A percentile compares a stretch with the other conserved stretches of the same genome.
Conservation (phyloP, 2,113 vertebrate genomes). For the Cairina moschata region DNA sequence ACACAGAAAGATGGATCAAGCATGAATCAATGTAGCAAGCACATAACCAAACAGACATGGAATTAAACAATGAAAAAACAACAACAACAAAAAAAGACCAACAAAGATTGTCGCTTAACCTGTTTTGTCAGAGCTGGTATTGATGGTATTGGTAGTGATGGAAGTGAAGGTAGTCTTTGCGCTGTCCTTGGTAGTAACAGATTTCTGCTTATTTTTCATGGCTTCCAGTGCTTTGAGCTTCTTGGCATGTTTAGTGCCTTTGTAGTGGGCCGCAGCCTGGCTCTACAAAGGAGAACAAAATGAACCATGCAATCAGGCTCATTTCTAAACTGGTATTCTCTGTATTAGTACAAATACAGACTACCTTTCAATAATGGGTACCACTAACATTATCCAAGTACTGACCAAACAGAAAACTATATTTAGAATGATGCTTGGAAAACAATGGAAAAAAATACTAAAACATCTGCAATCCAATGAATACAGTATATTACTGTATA, state of each 20-base stretch:
- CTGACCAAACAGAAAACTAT: slow-evolving; percentile 25
- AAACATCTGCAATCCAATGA: not conserved
- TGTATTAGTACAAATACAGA: slow-evolving; percentile 85
- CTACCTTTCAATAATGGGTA: slow-evolving; percentile 83
- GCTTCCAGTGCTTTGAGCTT: slow-evolving; percentile 97
- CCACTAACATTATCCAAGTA: slow-evolving; percentile 60
- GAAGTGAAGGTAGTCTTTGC: slow-evolving; percentile 87
- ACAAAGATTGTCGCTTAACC: slow-evolving; percentile 84
- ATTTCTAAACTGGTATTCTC: slow-evolving; percentile 82
- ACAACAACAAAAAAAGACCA: slow-evolving; percentile 37
- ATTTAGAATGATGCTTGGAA: slow-evolving; percentile 73
- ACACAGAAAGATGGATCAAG: slow-evolving; percentile 69
- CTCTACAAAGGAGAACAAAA: slow-evolving; percentile 92
- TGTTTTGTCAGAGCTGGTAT: slow-evolving; percentile 87
- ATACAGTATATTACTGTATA: not conserved
- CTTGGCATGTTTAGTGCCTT: slow-evolving; percentile 99
- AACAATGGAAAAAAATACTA: slow-evolving; percentile 8
- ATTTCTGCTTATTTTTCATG: slow-evolving; percentile 95
- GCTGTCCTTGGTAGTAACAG: slow-evolving; percentile 86
- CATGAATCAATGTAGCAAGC: slow-evolving; percentile 64
- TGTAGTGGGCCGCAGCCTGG: slow-evolving; percentile 99
- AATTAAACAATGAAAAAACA: slow-evolving; percentile 39
- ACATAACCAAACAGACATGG: slow-evolving; percentile 62
- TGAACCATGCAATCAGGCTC: slow-evolving; percentile 86
- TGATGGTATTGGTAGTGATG: slow-evolving; percentile 86